phyloP scores from a whole-genome alignment of 2,113 vertebrate species.

The Lophochroa leadbeateri region DNA sequence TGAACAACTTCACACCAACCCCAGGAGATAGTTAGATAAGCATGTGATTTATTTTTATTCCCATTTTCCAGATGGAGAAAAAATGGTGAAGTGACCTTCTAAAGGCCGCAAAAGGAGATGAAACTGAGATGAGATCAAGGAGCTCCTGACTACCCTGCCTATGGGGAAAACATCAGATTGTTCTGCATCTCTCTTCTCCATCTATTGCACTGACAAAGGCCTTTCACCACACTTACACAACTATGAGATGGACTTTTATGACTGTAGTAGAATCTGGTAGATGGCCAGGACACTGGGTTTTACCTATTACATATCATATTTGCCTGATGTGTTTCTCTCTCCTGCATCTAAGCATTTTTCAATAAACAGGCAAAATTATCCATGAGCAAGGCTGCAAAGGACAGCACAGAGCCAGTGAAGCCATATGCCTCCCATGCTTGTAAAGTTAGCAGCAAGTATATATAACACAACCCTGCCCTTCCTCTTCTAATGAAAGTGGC shows the following conservation, averaged over 20 bases:
- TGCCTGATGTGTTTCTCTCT: not conserved
- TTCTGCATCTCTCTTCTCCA: conserved; percentile 52
- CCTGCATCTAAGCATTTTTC: conserved; percentile 19
- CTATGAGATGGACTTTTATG: conserved; percentile 47
- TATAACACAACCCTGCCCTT: conserved; percentile 42
- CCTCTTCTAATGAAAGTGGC: conserved; percentile 29
- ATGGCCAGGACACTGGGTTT: not conserved
- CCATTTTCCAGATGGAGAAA: conserved; percentile 59
- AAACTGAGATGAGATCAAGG: conserved; percentile 62
- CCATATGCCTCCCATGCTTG: not conserved
- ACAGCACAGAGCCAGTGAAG: not conserved
- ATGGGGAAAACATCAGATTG: conserved; percentile 36
- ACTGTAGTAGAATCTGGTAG: conserved; percentile 19
- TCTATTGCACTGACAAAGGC: conserved; percentile 35
- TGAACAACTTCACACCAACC: conserved; percentile 66
- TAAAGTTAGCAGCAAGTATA: conserved; percentile 3
- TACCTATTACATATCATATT: not conserved
- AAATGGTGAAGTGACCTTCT: conserved; percentile 64
- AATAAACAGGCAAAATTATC: conserved; percentile 26
- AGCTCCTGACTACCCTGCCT: conserved; percentile 33
- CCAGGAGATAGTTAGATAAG: conserved; percentile 66
- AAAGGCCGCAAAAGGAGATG: conserved; percentile 64
- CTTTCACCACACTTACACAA: not conserved
- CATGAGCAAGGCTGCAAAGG: not conserved
- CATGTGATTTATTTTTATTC: conserved; percentile 72